Evolutionary conservation across 2,888 invertebrate species (phyloP).

Genomic region (Cerceris rybyensis): DNA sequence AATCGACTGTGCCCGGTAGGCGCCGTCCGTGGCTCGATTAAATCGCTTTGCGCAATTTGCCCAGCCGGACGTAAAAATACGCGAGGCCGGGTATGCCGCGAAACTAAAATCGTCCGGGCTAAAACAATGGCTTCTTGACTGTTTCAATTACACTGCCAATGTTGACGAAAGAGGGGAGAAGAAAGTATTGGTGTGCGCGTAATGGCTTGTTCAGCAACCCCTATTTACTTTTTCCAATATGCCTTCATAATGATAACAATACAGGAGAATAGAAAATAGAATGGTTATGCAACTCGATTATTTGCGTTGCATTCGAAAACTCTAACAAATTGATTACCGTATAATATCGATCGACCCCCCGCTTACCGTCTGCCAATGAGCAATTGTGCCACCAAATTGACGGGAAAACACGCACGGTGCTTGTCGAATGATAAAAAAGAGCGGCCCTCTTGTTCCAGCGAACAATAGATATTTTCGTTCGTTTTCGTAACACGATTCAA

Average conservation of each 20-base stretch:
- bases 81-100: background rate
- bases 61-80: background rate
- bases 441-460: too few species aligned
- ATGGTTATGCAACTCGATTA: background rate
- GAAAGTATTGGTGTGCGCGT: background rate
- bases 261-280: background rate
- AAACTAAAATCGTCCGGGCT: background rate
- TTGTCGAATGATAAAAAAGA: too few species aligned
- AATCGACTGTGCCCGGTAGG: background rate
- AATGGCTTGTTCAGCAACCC: background rate
- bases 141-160: background rate
- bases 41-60: background rate
- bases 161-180: background rate
- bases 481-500: too few species aligned
- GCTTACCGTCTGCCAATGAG: background rate
- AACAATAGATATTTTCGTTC: too few species aligned
- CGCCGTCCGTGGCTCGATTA: background rate
- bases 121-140: background rate
- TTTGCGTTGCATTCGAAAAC: background rate
- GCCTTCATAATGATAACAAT: constrained; percentile 3
- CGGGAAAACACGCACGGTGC: background rate
- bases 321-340: background rate
- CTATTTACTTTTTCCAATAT: constrained; percentile 7
- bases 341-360: background rate
- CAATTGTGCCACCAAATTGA: background rate